Conservation (phyloP, 64 coral and sea anemone genomes). For the Montipora cactus region DNA sequence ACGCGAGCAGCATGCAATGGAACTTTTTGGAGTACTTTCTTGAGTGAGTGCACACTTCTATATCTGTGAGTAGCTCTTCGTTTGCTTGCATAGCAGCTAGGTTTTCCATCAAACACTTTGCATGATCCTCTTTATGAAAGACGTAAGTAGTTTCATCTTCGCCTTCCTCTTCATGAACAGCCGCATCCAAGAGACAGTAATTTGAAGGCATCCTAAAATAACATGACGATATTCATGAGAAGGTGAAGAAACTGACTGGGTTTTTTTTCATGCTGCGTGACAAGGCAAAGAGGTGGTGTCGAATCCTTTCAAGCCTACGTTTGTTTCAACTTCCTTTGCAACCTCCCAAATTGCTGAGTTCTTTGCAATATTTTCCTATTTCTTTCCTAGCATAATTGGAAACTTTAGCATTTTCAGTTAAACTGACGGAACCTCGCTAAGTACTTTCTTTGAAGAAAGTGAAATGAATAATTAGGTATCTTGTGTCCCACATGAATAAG, state of each 20-base stretch:
- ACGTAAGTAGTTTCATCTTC: background rate
- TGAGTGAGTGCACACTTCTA: background rate
- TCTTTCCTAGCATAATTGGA: too few species aligned
- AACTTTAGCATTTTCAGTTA: too few species aligned
- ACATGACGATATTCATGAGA: background rate
- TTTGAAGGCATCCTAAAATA: background rate
- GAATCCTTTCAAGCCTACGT: too few species aligned
- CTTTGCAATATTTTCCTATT: too few species aligned
- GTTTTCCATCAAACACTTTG: conserved; percentile 35
- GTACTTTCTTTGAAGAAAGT: too few species aligned
- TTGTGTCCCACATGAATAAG: too few species aligned
- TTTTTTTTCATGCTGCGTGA: too few species aligned
- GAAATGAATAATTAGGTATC: too few species aligned
- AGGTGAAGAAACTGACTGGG: background rate
- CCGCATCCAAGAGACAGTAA: background rate
- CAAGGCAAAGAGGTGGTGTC: too few species aligned
- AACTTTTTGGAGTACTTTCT: conserved; percentile 5
- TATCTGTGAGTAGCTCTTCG: background rate
- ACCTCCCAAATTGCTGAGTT: too few species aligned
- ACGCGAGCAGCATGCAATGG: conserved; percentile 17
- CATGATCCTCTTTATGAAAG: conserved; percentile 33
- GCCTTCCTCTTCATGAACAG: background rate
- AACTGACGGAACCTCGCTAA: too few species aligned
- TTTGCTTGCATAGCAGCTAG: conserved; percentile 30
- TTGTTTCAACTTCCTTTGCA: too few species aligned